Evolutionary conservation across 2,113 vertebrate species (phyloP), one percentile per base, ranked within the genome.

Genomic region (Polyodon spathula): DNA sequence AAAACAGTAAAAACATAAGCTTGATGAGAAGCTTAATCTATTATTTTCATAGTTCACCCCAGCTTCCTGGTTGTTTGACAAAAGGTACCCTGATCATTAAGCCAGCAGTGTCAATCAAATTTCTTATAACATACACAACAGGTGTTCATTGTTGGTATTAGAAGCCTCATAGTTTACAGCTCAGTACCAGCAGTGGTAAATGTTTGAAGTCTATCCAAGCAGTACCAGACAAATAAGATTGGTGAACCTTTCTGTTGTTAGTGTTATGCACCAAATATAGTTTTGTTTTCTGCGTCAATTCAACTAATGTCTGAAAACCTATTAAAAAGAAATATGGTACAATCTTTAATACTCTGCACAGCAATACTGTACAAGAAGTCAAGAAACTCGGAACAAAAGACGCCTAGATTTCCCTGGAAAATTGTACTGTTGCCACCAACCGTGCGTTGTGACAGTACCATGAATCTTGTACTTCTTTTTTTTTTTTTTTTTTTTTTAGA

Each of bases 181-280:
- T 61, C 37, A 54, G 39, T 37, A 37, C 60, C 60, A 53, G 60
- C 48, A 61, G 11, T 38, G 54, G 16, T 12, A 11, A 10, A 54
- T 4, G 12, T 14, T 54, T 38, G 42, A 44, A 44, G 27, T 27
- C 27, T 27, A 27, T 2, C 27, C 27, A 27, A 27, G 27, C 16
- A 11, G 40, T 44, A 63, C 44, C 53, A 46, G 8, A 27, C 11
- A 4, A 48, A 42, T 41, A 16, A 10, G 8, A 42, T 56, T 56
- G 39, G 10, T 9, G 38, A n/a, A 56, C 54, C 59, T 51, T 46
- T 52, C 4, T 51, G 12, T 44, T 51, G n/a, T 51, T 40, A 61
- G 41, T 61, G 54, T 43, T 10, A 61, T 61, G 48, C 50, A 61
- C 54, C 50, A 61, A 27, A 27, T 27, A 27, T 27, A 27, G 27